phyloP scores from a whole-genome alignment of 2,113 vertebrate species.

The Seriola aureovittata region DNA sequence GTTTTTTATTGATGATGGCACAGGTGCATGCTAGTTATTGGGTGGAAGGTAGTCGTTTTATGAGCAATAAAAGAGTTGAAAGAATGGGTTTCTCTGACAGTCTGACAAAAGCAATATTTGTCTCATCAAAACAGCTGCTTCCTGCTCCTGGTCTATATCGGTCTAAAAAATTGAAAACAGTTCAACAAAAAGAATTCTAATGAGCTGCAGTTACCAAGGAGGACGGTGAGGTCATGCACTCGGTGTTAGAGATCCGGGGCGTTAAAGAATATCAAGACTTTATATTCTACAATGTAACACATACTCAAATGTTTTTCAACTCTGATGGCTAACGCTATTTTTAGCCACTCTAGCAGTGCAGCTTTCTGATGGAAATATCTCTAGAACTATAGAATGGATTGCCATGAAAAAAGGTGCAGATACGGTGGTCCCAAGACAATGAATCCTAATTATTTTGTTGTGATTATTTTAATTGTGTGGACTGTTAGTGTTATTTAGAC shows the following conservation, averaged over 20 bases:
- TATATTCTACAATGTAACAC: accelerated
- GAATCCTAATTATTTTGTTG: not conserved
- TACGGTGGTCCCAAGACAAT: not conserved
- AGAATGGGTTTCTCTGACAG: not conserved
- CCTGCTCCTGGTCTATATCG: not conserved
- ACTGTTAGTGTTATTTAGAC: no score
- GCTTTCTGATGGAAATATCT: not conserved
- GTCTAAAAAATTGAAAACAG: not conserved
- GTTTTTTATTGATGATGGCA: conserved; percentile 50
- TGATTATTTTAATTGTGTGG: no score
- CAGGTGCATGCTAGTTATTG: conserved; percentile 46
- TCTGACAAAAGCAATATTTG: conserved; percentile 16
- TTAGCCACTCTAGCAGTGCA: no score
- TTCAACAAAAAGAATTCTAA: not conserved
- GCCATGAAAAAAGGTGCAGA: not conserved
- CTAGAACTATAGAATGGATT: not conserved
- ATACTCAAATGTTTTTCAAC: not conserved
- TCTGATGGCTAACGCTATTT: not conserved
- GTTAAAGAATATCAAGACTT: not conserved
- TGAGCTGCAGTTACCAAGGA: no score
- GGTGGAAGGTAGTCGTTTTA: conserved; percentile 42
- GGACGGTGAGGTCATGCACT: not conserved
- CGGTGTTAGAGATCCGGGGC: not conserved
- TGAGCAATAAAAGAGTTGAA: conserved; percentile 36
- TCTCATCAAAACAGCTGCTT: conserved; percentile 8